These are phyloP conservation scores for Eilema sororculum DNA, from an alignment of 2,888 invertebrate genomes.

Conservation along the genomic window DNA sequence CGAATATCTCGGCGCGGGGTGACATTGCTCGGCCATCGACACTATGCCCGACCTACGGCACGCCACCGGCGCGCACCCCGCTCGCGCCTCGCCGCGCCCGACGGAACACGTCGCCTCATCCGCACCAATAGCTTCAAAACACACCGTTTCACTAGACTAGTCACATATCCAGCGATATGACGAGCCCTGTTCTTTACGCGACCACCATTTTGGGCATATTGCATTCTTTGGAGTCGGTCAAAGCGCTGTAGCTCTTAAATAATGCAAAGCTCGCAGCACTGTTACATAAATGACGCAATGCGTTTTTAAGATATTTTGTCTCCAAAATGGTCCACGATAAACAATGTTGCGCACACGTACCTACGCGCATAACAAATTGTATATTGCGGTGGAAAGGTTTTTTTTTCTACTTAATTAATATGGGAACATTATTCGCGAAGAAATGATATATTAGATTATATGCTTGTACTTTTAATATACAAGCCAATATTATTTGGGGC, in stretches of 20 bases:
- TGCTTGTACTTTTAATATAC: too few relatives aligned
- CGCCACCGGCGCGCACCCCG: slow-evolving; percentile 61
- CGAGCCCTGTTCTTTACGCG: slow-evolving; percentile 11
- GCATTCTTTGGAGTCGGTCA: slow-evolving; percentile 24
- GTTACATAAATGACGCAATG: slow-evolving; percentile 66
- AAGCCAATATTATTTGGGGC: too few relatives aligned
- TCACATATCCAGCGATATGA: slow-evolving; percentile 34
- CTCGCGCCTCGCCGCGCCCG: slow-evolving; percentile 58
- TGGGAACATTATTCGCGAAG: not conserved
- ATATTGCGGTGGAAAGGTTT: not conserved
- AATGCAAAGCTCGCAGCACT: slow-evolving; percentile 58
- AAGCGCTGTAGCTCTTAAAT: slow-evolving; percentile 45
- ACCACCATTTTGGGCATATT: not conserved
- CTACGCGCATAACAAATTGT: not conserved
- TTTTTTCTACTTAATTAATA: not conserved
- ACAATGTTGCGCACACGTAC: slow-evolving; percentile 30
- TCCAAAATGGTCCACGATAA: slow-evolving; percentile 49
- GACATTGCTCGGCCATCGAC: slow-evolving; percentile 84
- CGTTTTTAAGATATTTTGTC: slow-evolving; percentile 57
- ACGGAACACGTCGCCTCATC: slow-evolving; percentile 70
- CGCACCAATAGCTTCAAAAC: slow-evolving; percentile 55
- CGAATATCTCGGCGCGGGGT: slow-evolving; percentile 78
- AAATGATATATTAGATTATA: not conserved
- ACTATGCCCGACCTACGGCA: slow-evolving; percentile 82
- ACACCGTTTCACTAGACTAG: slow-evolving; percentile 37